These are phyloP conservation scores for Pitangus sulphuratus DNA, from an alignment of 2,797 vertebrate genomes.

Conservation along the genomic window DNA sequence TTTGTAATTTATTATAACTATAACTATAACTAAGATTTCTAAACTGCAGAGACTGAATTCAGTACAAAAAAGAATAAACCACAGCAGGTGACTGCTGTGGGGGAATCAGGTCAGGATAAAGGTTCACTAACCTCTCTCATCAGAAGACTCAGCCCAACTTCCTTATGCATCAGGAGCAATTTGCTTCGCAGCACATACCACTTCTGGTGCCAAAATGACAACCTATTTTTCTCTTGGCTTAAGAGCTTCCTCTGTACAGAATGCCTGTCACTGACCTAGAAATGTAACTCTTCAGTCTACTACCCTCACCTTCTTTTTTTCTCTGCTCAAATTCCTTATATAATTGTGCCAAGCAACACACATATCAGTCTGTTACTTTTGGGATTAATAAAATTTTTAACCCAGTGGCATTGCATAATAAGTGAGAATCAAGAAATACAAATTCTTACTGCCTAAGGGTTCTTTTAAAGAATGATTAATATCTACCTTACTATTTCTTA, in stretches of 20 bases:
- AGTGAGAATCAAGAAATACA: slow-evolving; percentile 6
- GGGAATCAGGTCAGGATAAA: slow-evolving; percentile 2
- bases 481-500: background rate
- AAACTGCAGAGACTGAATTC: background rate
- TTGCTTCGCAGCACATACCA: background rate
- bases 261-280: slow-evolving; percentile 50
- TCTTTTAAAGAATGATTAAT: slow-evolving; percentile 46
- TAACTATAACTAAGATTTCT: background rate
- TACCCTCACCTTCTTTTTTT: background rate
- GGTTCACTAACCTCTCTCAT: background rate
- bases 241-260: slow-evolving; percentile 10
- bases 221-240: slow-evolving; percentile 44
- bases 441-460: slow-evolving; percentile 8
- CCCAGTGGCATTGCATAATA: slow-evolving; percentile 5
- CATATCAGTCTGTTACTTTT: background rate
- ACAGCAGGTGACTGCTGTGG: background rate
- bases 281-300: slow-evolving; percentile 20
- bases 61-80: background rate
- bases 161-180: background rate
- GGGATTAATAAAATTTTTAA: slow-evolving; percentile 37
- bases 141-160: background rate
- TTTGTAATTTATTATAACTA: background rate
- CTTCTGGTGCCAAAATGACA: background rate
- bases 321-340: background rate
- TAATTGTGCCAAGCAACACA: background rate